Evolutionary conservation across 2,113 vertebrate genomes (phyloP).

Genomic region (Phocoena phocoena): DNA sequence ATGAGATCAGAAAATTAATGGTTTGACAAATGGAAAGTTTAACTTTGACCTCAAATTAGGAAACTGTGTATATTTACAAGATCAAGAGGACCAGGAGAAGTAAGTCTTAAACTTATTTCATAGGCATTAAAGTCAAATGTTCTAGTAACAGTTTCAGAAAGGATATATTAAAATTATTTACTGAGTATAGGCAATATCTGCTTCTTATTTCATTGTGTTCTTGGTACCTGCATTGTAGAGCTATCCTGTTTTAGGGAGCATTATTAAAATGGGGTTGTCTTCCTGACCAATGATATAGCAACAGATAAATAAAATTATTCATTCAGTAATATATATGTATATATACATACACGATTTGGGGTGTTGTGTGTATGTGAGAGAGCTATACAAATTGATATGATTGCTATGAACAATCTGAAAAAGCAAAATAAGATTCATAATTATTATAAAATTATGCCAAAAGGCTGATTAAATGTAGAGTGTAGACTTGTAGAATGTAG

Average conservation of each 20-base stretch:
- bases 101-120: conserved; percentile 26
- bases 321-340: background rate
- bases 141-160: conserved; percentile 14
- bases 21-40: background rate
- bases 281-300: conserved; percentile 12
- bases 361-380: background rate
- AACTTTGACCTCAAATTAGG: conserved; percentile 50
- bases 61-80: background rate
- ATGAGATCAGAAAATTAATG: conserved; percentile 31
- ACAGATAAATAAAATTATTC: background rate
- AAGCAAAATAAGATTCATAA: background rate
- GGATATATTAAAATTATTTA: background rate
- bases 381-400: background rate
- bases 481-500: background rate
- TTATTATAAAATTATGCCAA: background rate
- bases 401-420: background rate
- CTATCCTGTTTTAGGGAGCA: background rate
- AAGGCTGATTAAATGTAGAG: background rate
- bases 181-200: background rate
- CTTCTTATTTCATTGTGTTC: conserved; percentile 21
- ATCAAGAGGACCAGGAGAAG: background rate
- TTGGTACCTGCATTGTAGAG: background rate
- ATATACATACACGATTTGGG: background rate
- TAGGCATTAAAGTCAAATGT: background rate
- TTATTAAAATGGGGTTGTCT: background rate